Evolutionary conservation across 2,888 invertebrate genomes (phyloP), one percentile per base, ranked within the genome.

Genomic region (Scrobipalpa atriplicella): DNA sequence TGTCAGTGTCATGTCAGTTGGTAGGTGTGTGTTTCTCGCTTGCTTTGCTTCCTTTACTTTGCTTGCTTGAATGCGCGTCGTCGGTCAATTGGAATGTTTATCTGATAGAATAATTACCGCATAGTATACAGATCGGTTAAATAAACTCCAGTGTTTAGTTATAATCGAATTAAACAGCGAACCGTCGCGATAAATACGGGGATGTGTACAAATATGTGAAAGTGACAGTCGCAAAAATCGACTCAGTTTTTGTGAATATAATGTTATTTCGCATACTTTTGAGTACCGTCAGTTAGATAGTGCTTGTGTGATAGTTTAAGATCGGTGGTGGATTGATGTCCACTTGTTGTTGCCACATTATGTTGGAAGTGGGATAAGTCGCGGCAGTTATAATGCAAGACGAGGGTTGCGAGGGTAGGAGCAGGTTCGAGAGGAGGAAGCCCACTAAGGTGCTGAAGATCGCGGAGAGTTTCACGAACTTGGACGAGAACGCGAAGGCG

Each of bases 401-500:
- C 84, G 90, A 92, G 77, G 76, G 74, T 68, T 73, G 81, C 75
- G 88, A 88, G 77, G 85, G 81, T 73, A 88, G 84, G 84, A 87
- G 87, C 79, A 89, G 85, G 84, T 87, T 84, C 81, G 89, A 88
- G 85, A 84, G 89, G 83, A 87, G 91, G 78, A 89, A 86, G 86
- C 92, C 92, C 65, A 90, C 90, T 69, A 93, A 93, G 77, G 92
- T 93, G 78, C 77, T 93, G 79, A 92, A 92, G 82, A 93, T 93
- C 80, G 93, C 93, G 7, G 93, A 93, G 82, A 93, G 93, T 76
- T 93, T 93, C 78, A 93, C 93, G 69, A 93, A 93, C 77, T 85
- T 92, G 78, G 93, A 93, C 77, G 92, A 92, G 78, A 87, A 83
- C 9, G 92, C 92, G 6, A 92, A 91, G 77, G 86, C 87, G 62